Conservation (phyloP, 2,113 vertebrate species). For the Hippotragus niger region DNA sequence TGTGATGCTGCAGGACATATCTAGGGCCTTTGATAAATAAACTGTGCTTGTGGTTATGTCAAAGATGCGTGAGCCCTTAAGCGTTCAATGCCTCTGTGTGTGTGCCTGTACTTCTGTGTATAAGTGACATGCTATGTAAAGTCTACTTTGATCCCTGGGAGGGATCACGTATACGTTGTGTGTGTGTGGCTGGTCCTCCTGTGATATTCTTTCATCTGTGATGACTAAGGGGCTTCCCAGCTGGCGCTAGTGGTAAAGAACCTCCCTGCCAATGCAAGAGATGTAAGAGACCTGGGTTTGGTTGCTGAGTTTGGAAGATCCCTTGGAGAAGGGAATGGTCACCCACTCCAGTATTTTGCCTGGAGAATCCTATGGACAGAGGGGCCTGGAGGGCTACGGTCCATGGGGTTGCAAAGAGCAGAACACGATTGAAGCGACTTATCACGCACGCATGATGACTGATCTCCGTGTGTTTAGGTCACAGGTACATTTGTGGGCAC, state of each 20-base stretch:
- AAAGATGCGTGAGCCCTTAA: background rate
- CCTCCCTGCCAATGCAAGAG: background rate
- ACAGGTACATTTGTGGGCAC: too few relatives aligned
- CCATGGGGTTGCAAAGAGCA: background rate
- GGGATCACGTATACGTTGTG: fast-evolving
- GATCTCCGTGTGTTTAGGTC: background rate
- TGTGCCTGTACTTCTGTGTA: too few relatives aligned
- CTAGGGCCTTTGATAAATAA: background rate
- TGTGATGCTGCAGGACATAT: too few relatives aligned
- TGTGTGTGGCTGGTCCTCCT: background rate
- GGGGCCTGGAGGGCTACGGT: background rate
- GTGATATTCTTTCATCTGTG: background rate
- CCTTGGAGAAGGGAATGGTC: background rate
- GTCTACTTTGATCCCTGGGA: background rate
- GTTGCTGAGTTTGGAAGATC: background rate
- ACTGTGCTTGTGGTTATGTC: background rate
- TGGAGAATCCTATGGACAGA: background rate
- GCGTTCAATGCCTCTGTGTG: background rate
- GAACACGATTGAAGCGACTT: background rate
- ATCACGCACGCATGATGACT: background rate
- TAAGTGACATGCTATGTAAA: background rate
- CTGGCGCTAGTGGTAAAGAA: background rate
- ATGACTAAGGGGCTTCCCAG: background rate
- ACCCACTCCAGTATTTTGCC: background rate
- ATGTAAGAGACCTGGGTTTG: background rate